Conservation (phyloP, 2,113 vertebrate genomes). For the Apteryx mantelli region DNA sequence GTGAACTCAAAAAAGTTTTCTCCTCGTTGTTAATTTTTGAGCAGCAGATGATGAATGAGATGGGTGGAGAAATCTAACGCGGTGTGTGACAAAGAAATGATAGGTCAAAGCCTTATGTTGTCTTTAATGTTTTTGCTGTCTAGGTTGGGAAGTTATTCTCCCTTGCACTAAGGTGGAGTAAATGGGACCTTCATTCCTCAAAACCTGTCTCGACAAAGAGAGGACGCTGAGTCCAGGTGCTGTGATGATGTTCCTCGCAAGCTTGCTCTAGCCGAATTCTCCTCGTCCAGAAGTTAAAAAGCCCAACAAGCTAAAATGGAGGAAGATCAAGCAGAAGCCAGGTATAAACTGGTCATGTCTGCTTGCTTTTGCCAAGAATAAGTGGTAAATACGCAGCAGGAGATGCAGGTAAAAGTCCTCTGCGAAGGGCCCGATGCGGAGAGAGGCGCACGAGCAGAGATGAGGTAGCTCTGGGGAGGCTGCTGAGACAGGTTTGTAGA, state of each 20-base stretch:
- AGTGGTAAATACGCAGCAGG: not conserved
- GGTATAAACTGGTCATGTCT: not conserved
- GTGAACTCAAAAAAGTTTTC: not conserved
- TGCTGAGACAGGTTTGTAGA: not conserved
- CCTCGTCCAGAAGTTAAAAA: not conserved
- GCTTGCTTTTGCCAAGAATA: not conserved
- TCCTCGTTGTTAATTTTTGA: not conserved
- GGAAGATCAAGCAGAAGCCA: not conserved
- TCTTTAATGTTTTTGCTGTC: not conserved
- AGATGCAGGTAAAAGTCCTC: not conserved
- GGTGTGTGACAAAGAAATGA: not conserved
- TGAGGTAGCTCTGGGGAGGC: not conserved
- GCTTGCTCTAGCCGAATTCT: not conserved
- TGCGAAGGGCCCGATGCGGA: not conserved
- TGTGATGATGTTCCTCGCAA: not conserved
- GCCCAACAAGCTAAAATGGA: not conserved
- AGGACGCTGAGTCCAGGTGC: not conserved
- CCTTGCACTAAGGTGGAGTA: not conserved
- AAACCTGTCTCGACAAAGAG: not conserved
- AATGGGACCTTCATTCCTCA: not conserved
- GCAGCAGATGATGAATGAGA: not conserved
- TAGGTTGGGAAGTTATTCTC: not conserved
- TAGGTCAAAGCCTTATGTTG: not conserved
- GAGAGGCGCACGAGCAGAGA: not conserved
- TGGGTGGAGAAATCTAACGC: not conserved